Base-by-base conservation (phyloP, 2,797 vertebrate genomes). In the Betta splendens region DNA sequence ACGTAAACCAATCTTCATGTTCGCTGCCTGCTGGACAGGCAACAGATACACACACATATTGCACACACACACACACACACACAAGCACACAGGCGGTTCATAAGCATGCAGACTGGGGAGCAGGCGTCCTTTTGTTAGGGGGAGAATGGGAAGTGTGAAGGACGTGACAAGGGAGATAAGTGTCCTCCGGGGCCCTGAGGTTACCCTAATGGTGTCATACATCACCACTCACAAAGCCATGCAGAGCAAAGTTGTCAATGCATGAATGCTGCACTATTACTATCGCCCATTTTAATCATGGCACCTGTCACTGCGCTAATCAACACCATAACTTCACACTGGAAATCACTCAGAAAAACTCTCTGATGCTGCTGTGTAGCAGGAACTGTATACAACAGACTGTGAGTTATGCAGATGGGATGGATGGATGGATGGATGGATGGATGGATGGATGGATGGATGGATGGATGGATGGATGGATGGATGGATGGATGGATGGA, bases 191-290 rank as follows among this genome's bases (percentile, higher is more conserved):
- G 89, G 85, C 89, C 88, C 82, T 90, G 89, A 92, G 90, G 92
- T 91, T 92, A 91, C 87, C 87, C 88, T 93, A 92, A 92, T 91
- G 89, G 89, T 85, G 87, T 89, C 90, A 91, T 93, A 92, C 90
- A 93, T 93, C 91, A 93, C 82, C 87, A 88, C 90, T 91, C 88
- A 89, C 87, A 90, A 89, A 90, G 88, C 87, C 83, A 88, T 90
- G 89, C 89, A 88, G 85, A 90, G 89, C 88, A 91, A 91, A 90
- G 89, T 91, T 92, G 90, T 90, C 91, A 91, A 90, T 92, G 89
- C 90, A 90, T 91, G 87, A 92, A 92, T 90, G 91, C 89, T 84
- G 84, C 85, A 88, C 88, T 89, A 91, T 93, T 92, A 91, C 88
- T 89, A 88, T 90, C 88, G 78, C 86, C 89, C 84, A 88, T 91